These are phyloP conservation scores for Campylomormyrus numenius DNA, from an alignment of 2,113 vertebrate species.

Conservation along the genomic window DNA sequence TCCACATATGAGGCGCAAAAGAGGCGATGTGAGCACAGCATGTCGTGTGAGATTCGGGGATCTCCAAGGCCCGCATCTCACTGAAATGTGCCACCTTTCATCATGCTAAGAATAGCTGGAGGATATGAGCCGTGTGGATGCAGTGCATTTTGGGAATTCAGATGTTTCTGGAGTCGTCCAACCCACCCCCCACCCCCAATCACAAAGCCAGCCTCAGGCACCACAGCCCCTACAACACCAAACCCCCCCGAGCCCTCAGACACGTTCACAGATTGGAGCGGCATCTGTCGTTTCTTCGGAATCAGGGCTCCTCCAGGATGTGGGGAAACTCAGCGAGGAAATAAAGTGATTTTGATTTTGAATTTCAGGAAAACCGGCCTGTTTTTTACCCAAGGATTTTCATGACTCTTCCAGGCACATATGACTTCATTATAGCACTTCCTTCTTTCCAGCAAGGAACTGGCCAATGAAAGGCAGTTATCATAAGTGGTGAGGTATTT, in stretches of 20 bases:
- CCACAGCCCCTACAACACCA: neutral
- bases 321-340: neutral
- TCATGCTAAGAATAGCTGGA: constrained; percentile 2
- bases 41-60: neutral
- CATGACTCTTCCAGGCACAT: neutral
- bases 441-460: neutral
- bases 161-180: neutral
- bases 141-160: constrained; percentile 11
- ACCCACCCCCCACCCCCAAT: neutral
- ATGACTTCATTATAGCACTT: neutral
- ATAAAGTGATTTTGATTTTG: neutral
- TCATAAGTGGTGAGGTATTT: constrained; percentile 4
- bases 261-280: neutral
- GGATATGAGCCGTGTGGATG: neutral
- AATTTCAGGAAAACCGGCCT: neutral
- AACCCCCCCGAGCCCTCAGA: neutral
- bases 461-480: constrained; percentile 34
- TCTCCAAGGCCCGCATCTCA: neutral
- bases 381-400: neutral
- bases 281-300: neutral
- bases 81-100: neutral
- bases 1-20: neutral
- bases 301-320: neutral
- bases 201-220: neutral
- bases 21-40: neutral